These are phyloP conservation scores for Orthosia gothica DNA, from an alignment of 2,888 invertebrate species.

Conservation along the genomic window DNA sequence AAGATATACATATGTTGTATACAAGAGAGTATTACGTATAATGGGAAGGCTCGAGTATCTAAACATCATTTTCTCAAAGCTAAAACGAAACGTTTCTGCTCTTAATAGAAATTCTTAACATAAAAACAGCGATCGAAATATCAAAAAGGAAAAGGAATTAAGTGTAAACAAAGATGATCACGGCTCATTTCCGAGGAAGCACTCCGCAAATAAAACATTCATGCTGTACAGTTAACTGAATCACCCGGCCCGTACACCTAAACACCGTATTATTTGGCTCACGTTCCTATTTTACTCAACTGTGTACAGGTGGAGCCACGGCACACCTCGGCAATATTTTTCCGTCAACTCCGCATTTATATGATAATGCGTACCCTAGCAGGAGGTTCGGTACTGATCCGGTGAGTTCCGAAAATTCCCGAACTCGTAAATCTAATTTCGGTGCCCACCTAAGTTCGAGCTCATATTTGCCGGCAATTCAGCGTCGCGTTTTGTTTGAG, in stretches of 20 bases:
- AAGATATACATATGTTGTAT: constrained; percentile 17
- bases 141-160: constrained; percentile 64
- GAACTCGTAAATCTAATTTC: constrained; percentile 90
- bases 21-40: constrained; percentile 33
- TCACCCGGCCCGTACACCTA: constrained; percentile 68
- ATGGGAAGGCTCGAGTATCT: constrained; percentile 19
- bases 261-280: constrained; percentile 72
- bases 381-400: constrained; percentile 85
- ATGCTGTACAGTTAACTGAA: constrained; percentile 72
- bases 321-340: constrained; percentile 85
- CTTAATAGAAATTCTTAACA: constrained; percentile 52
- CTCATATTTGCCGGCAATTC: constrained; percentile 82
- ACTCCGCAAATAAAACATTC: constrained; percentile 76
- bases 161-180: constrained; percentile 69
- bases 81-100: constrained; percentile 34
- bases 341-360: constrained; percentile 86
- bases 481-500: constrained; percentile 75
- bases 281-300: constrained; percentile 71
- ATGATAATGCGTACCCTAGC: constrained; percentile 82
- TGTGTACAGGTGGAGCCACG: constrained; percentile 75
- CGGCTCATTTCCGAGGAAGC: constrained; percentile 62
- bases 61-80: constrained; percentile 44
- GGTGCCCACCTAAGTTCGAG: constrained; percentile 78
- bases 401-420: constrained; percentile 88
- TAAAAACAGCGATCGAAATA: constrained; percentile 60